Evolutionary conservation across 2,888 invertebrate species (phyloP), one percentile per base, ranked within the genome.

Genomic region (Cistogaster globosa): DNA sequence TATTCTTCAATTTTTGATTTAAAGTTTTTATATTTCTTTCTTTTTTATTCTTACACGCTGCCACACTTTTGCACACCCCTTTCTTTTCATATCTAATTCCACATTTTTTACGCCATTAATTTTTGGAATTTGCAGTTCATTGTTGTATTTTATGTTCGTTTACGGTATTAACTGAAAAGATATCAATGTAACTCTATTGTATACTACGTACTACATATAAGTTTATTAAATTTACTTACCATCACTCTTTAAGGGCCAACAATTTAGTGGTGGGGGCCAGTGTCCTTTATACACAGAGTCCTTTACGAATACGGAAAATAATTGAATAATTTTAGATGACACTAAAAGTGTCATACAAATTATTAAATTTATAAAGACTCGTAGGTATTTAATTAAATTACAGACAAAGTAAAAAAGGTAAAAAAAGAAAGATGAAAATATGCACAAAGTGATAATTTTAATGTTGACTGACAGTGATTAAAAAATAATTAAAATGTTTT

Each of bases 41-140:
- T 14, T 36, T n/a, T 1, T 48, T 42, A 42, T 7, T n/a, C 32
- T 63, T 20, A 14, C 32, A 57, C 42, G 16, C 11, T n/a, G n/a
- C n/a, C 63, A 57, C 12, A 57, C 32, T 58, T 53, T 67, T 67
- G 22, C 14, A 12, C 32, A 14, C 26, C 51, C 65, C 38, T 42
- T 58, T 58, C 38, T 42, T 58, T 51, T n/a, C 14, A 58, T 57
- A 42, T 69, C 63, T 45, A 79, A 75, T 75, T 65, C 62, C 57
- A 51, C 48, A 63, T 79, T 69, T 83, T 69, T 74, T 69, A 78
- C 79, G 58, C 69, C 58, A 83, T 83, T 83, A 79, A 83, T 69
- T 75, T 62, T 75, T 83, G 63, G 60, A 68, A 74, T 74, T 69
- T n/a, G 75, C 38, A 63, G 75, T 71, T 79, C 72, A 65, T 79